Evolutionary conservation across 2,113 vertebrate species (phyloP).

Genomic region (Oncorhynchus nerka): DNA sequence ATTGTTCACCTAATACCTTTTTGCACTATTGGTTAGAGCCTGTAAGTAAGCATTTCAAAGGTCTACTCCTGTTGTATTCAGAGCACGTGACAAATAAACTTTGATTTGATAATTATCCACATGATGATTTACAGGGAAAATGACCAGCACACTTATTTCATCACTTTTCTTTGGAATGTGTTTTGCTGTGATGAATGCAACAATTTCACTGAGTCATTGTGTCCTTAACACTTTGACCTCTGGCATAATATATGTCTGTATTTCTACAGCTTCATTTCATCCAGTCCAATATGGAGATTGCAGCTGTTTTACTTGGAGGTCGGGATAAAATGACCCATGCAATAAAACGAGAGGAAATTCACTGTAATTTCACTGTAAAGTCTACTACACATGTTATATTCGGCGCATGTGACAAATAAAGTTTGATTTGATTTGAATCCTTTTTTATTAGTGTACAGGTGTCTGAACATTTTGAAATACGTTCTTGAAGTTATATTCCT

Average conservation of each 20-base stretch:
- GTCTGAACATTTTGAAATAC: too few relatives aligned
- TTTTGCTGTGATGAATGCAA: slow-evolving; percentile 6
- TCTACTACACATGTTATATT: too few relatives aligned
- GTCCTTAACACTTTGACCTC: not conserved
- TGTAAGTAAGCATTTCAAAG: too few relatives aligned
- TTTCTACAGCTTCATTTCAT: not conserved
- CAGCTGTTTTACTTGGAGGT: not conserved
- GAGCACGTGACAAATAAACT: too few relatives aligned
- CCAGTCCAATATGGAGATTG: not conserved
- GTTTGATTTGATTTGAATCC: too few relatives aligned
- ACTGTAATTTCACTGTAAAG: too few relatives aligned
- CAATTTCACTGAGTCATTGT: not conserved
- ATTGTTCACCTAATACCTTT: too few relatives aligned
- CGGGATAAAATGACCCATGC: not conserved
- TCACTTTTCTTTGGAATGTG: not conserved
- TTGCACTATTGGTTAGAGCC: too few relatives aligned
- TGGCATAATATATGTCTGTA: not conserved
- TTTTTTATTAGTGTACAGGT: too few relatives aligned
- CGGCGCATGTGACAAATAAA: too few relatives aligned
- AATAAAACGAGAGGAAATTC: not conserved
- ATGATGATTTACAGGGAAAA: not conserved
- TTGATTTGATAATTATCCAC: not conserved
- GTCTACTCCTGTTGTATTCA: too few relatives aligned
- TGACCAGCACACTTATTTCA: not conserved
- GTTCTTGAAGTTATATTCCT: too few relatives aligned